phyloP scores from a whole-genome alignment of 2,888 invertebrate species.

The Mallateleia sp. region DNA sequence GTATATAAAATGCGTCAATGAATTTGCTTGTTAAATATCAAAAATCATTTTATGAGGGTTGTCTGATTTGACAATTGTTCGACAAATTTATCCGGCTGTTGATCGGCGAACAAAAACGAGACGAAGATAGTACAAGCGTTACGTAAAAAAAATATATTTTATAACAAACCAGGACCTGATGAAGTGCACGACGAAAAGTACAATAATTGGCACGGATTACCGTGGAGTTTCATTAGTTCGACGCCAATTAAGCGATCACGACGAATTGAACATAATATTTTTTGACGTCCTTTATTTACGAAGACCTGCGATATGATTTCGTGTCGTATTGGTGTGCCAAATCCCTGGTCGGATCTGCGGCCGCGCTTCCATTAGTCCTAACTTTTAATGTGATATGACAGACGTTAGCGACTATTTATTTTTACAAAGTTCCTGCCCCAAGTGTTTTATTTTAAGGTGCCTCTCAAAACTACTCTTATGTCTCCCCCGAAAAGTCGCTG shows the following conservation, averaged over 20 bases:
- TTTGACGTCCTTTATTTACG: constrained; percentile 26
- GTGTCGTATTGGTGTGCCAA: constrained; percentile 46
- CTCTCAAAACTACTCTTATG: no score
- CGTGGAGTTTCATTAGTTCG: constrained; percentile 15
- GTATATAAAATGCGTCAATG: constrained; percentile 9
- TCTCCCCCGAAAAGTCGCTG: no score
- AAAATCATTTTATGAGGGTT: constrained; percentile 46
- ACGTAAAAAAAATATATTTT: constrained; percentile 47
- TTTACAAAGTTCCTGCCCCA: not conserved
- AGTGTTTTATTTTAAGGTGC: not conserved
- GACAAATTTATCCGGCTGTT: constrained; percentile 46
- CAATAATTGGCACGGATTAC: constrained; percentile 48
- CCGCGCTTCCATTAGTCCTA: constrained; percentile 35
- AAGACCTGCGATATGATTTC: constrained; percentile 34
- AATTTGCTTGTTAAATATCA: constrained; percentile 35
- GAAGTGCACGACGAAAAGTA: constrained; percentile 45
- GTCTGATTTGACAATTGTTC: constrained; percentile 43
- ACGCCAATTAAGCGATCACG: constrained; percentile 41
- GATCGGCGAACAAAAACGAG: constrained; percentile 36
- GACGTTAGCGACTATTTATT: not conserved
- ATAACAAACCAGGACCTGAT: constrained; percentile 46
- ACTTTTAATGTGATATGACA: constrained; percentile 30
- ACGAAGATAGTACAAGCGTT: constrained; percentile 50
- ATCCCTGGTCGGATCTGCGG: constrained; percentile 26
- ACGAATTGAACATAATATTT: constrained; percentile 33